Percentiles rank a stretch among this genome's conserved stretches.
phyloP scores from a whole-genome alignment of 2,113 vertebrate species.

The Pomatorhinus ruficollis region DNA sequence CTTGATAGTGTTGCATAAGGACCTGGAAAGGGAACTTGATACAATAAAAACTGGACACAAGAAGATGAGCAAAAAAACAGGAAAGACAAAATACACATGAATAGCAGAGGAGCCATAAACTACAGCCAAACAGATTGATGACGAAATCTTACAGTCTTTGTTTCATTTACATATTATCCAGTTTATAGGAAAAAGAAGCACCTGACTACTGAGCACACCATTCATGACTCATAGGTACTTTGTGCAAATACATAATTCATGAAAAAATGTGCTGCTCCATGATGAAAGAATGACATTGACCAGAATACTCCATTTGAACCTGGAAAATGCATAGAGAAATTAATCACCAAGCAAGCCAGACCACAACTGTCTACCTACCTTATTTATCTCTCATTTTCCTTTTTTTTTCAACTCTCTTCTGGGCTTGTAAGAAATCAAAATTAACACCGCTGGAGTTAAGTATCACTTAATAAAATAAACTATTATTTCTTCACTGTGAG shows the following conservation, averaged over 20 bases:
- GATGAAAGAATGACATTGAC: background rate
- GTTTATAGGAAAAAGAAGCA: background rate
- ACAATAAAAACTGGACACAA: background rate
- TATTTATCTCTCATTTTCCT: background rate
- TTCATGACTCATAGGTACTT: background rate
- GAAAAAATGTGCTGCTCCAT: background rate
- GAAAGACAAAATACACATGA: background rate
- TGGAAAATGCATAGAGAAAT: background rate
- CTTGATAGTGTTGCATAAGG: background rate
- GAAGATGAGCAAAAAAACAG: background rate
- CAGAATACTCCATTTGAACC: background rate
- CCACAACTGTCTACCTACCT: background rate
- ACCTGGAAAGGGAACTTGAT: background rate
- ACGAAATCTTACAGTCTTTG: background rate
- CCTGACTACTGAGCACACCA: background rate
- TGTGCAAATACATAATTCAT: background rate
- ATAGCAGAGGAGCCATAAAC: background rate
- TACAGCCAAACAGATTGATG: background rate
- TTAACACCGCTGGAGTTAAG: background rate
- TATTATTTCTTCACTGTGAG: background rate
- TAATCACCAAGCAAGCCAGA: background rate
- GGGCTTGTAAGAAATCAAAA: background rate
- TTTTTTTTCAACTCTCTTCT: background rate
- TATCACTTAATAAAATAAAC: background rate
- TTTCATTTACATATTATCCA: conserved; percentile 27